Percentiles rank a stretch among this genome's conserved stretches.
phyloP scores from a whole-genome alignment of 2,888 invertebrate genomes.

The Tetragonula carbonaria region DNA sequence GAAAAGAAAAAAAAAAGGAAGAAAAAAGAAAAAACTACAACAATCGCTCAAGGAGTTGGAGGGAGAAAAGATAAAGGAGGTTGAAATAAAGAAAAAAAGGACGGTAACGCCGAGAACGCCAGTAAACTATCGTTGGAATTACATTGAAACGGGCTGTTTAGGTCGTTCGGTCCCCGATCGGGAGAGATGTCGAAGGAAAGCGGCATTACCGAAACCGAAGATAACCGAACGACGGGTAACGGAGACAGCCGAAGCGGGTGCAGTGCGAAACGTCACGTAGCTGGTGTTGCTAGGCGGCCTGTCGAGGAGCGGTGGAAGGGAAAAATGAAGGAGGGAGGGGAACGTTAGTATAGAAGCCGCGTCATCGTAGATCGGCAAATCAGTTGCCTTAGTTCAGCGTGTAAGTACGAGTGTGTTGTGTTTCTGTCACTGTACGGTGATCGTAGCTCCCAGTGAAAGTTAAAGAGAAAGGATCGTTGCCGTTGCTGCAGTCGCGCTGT shows the following conservation, averaged over 20 bases:
- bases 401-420: not conserved
- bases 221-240: constrained; percentile 57
- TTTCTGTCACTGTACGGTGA: not conserved
- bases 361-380: constrained; percentile 78
- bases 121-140: constrained; percentile 3
- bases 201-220: constrained; percentile 51
- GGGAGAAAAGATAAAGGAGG: not conserved
- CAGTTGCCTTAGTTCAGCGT: constrained; percentile 69
- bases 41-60: not conserved
- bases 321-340: constrained; percentile 60
- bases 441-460: constrained; percentile 60
- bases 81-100: not conserved
- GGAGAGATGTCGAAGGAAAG: constrained; percentile 39
- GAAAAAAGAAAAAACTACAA: not conserved
- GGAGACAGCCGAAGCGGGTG: constrained; percentile 70
- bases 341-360: constrained; percentile 77
- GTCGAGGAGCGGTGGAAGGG: constrained; percentile 65
- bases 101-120: constrained; percentile 13
- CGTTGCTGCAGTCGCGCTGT: not conserved
- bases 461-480: constrained; percentile 25
- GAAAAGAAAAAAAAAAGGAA: no score
- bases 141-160: constrained; percentile 23
- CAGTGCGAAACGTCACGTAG: constrained; percentile 80
- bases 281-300: constrained; percentile 82
- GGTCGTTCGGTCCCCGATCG: constrained; percentile 21